Conservation (phyloP, 1,140 invertebrate genomes). For the Harlomillsia oculata region DNA sequence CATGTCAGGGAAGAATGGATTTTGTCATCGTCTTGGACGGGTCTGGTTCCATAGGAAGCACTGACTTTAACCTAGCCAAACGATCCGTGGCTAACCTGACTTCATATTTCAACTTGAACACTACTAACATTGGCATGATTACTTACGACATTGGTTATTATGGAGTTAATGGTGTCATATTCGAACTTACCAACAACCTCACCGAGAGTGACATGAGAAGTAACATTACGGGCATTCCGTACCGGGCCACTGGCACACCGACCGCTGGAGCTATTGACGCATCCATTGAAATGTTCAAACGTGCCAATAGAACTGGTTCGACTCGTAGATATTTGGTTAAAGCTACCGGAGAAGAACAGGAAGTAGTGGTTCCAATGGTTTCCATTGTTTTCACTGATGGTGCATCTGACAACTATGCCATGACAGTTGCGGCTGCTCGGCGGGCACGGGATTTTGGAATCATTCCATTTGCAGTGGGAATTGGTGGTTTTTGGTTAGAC, state of each 20-base stretch:
- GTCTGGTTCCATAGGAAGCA: not conserved
- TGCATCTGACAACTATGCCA: not conserved
- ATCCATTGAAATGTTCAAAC: not conserved
- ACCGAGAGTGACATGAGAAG: not conserved
- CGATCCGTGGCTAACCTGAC: not conserved
- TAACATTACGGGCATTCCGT: not conserved
- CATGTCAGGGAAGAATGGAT: not conserved
- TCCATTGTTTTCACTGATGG: conserved; percentile 13
- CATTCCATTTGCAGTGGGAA: not conserved
- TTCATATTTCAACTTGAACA: not conserved
- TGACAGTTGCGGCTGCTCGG: not conserved
- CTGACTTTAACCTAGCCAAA: not conserved
- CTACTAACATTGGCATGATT: not conserved
- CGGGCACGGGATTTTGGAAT: not conserved
- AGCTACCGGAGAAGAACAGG: not conserved
- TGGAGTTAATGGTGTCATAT: too few relatives aligned
- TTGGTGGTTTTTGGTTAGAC: not conserved
- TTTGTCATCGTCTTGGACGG: conserved; percentile 4
- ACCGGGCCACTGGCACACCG: not conserved
- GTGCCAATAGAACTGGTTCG: not conserved
- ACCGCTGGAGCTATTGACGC: not conserved
- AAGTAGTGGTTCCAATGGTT: not conserved
- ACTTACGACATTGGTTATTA: not conserved
- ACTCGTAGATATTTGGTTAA: too few relatives aligned
- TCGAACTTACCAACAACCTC: not conserved